Percentiles rank a stretch among this genome's conserved stretches.
Evolutionary conservation across 2,888 invertebrate species (phyloP).

Genomic region (Pyrrhosoma nymphula): DNA sequence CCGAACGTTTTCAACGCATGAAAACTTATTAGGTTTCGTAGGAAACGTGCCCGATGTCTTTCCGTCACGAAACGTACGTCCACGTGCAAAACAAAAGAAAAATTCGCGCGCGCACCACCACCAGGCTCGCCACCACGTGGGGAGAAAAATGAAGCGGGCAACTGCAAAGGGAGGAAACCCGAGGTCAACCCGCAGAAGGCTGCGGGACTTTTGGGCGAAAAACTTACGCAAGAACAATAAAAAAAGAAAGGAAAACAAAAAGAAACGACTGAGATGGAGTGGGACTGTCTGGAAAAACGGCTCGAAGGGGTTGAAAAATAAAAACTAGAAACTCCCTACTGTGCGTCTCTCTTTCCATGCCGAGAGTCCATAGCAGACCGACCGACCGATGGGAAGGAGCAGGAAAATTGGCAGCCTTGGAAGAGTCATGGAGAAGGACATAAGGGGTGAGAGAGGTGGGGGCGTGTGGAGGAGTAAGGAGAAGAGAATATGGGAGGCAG

Average conservation of each 20-base stretch:
- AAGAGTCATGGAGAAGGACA: neutral
- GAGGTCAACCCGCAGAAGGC: neutral
- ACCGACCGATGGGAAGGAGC: neutral
- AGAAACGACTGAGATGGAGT: neutral
- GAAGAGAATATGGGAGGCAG: neutral
- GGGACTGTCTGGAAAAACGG: neutral
- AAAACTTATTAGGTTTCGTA: too few relatives aligned
- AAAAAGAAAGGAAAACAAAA: neutral
- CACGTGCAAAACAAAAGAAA: neutral
- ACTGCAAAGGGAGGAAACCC: neutral
- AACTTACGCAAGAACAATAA: neutral
- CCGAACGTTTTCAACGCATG: too few relatives aligned
- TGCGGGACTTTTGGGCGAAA: neutral
- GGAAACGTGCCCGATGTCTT: too few relatives aligned
- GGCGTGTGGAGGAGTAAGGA: neutral
- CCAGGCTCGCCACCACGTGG: too few relatives aligned
- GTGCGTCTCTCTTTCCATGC: too few relatives aligned
- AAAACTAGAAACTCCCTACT: too few relatives aligned
- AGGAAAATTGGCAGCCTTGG: constrained; percentile 39
- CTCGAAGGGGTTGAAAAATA: neutral
- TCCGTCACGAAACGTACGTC: too few relatives aligned
- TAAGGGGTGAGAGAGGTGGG: neutral
- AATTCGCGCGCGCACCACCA: too few relatives aligned
- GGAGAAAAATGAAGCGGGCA: neutral
- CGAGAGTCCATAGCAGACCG: too few relatives aligned